phyloP scores from a whole-genome alignment of 2,888 invertebrate genomes.

The Operophtera brumata region DNA sequence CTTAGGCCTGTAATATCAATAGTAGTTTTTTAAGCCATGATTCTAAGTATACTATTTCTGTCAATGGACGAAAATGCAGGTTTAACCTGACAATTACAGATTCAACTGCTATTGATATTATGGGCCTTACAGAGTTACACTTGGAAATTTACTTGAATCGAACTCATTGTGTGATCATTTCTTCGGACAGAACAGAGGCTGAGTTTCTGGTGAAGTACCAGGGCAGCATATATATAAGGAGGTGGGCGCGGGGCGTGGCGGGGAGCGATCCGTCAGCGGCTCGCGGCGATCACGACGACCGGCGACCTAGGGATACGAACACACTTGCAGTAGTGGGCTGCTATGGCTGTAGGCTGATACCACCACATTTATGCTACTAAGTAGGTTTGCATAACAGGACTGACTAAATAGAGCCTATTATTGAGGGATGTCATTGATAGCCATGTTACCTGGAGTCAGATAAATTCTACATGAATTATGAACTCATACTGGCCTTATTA shows the following conservation, averaged over 20 bases:
- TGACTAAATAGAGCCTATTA: constrained; percentile 1
- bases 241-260: constrained; percentile 45
- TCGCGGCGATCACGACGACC: constrained; percentile 67
- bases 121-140: neutral
- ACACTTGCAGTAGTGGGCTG: constrained; percentile 26
- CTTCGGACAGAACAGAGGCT: constrained; percentile 27
- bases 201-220: constrained; percentile 44
- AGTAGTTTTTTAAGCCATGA: too few relatives aligned
- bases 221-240: constrained; percentile 47
- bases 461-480: neutral
- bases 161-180: constrained; percentile 23
- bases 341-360: constrained; percentile 15
- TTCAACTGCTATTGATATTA: too few relatives aligned
- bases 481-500: constrained; percentile 4
- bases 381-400: constrained; percentile 6
- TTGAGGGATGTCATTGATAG: neutral
- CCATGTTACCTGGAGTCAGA: too few relatives aligned
- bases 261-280: constrained; percentile 61
- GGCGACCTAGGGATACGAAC: constrained; percentile 43
- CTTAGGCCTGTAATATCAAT: too few relatives aligned
- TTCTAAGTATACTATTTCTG: too few relatives aligned
- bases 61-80: too few relatives aligned
- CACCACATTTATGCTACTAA: constrained; percentile 16
- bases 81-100: too few relatives aligned
- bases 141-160: constrained; percentile 15